Conservation (phyloP, 2,888 invertebrate species). For the Trichopoda pennipes region DNA sequence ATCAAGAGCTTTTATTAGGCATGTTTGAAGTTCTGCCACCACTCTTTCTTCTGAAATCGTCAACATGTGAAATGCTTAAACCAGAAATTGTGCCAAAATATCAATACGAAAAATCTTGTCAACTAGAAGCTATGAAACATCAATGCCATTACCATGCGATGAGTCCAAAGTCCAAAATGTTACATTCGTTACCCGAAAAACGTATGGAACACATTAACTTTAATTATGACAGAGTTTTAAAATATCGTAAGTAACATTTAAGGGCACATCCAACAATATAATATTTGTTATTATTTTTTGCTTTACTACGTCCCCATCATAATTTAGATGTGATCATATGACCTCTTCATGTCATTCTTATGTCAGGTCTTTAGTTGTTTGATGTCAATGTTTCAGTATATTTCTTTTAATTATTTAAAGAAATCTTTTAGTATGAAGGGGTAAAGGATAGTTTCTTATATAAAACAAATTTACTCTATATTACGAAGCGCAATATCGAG, state of each 20-base stretch:
- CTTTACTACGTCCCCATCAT: no score
- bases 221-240: conserved; percentile 18
- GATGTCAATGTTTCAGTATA: no score
- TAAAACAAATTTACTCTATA: no score
- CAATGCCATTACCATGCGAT: neutral
- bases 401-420: no score
- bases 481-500: no score
- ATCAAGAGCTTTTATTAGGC: conserved; percentile 35
- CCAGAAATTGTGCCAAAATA: neutral
- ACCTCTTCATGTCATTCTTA: no score
- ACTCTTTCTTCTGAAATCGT: neutral
- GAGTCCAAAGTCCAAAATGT: neutral
- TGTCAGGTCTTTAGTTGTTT: no score
- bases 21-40: conserved; percentile 63
- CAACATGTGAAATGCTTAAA: neutral
- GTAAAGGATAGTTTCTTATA: no score
- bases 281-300: no score
- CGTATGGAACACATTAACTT: neutral
- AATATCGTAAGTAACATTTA: conserved; percentile 41
- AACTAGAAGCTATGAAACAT: neutral
- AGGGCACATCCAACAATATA: conserved; percentile 2
- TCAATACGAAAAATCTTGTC: conserved; percentile 10
- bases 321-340: no score
- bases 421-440: no score
- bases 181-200: neutral